Evolutionary conservation across 2,888 invertebrate genomes (phyloP), one percentile per base, ranked within the genome.

Genomic region (Cheilosia grossa): DNA sequence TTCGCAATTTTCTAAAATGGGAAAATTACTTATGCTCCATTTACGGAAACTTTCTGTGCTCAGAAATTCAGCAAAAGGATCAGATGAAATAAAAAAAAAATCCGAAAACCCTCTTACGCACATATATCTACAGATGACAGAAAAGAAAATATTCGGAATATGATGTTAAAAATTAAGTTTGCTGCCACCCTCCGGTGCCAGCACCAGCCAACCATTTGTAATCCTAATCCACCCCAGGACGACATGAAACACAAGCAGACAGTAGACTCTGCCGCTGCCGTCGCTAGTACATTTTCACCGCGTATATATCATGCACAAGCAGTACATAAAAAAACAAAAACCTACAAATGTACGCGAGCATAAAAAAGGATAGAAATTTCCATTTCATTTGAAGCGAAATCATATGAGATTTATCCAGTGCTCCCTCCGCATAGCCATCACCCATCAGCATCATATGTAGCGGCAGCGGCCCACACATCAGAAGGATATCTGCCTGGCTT

Each of bases 141-240:
- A 44, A 15, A 4, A 9, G 30, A 44, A 53, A 74, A 75, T 30
- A 56, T 58, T 72, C 81, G 47, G 56, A 85, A 85, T 77, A 85
- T 85, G 81, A 85, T 85, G 85, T 85, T 81, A 81, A 85, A 85
- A 85, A 85, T 85, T 85, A 85, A 85, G 81, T 81, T 85, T 72
- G 51, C 61, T 30, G 21, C 56, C 69, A 66, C 61, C 40, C 58
- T 63, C 70, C 53, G 13, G 49, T 27, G 61, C 63, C 54, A 56
- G 70, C 17, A 63, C 56, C 69, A 75, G 61, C 30, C 66, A 81
- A 66, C 81, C 80, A 81, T 85, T 85, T 81, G 81, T 81, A 81
- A 81, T 81, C 85, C 81, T 85, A 85, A 85, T 85, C 85, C 81
- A 85, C 81, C 83, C 82, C 54, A 67, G 63, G 54, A 81, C 61